phyloP scores from a whole-genome alignment of 1,140 invertebrate genomes.

The Temnothorax curvispinosus region DNA sequence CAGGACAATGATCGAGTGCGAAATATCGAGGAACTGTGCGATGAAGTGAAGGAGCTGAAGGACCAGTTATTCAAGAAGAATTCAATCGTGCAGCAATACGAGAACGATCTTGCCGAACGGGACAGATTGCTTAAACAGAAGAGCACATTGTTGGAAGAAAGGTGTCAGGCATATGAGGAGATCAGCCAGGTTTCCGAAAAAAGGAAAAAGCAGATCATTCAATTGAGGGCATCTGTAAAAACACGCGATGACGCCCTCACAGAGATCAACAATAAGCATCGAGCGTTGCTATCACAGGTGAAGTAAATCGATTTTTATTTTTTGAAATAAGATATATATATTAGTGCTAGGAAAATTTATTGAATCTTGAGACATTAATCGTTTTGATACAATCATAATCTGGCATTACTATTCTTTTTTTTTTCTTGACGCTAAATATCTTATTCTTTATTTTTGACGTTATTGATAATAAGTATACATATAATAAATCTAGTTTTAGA shows the following conservation, averaged over 20 bases:
- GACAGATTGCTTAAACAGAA: conserved; percentile 82
- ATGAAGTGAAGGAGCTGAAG: conserved; percentile 82
- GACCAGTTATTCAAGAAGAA: conserved; percentile 82
- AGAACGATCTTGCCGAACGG: conserved; percentile 79
- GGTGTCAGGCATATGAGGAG: conserved; percentile 78
- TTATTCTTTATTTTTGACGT: too few species aligned
- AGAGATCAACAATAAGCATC: conserved; percentile 83
- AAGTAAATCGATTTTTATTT: conserved; percentile 31
- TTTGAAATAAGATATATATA: background rate
- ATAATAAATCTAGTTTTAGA: background rate
- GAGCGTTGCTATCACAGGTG: conserved; percentile 81
- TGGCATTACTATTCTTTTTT: background rate
- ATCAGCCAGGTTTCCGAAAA: conserved; percentile 78
- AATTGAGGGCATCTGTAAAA: conserved; percentile 81
- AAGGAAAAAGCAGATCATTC: conserved; percentile 83
- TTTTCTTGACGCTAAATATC: background rate
- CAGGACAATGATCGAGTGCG: conserved; percentile 71
- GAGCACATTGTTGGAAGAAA: conserved; percentile 78
- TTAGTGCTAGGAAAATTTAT: background rate
- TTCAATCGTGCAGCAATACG: conserved; percentile 76
- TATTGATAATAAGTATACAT: too few species aligned
- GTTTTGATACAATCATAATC: background rate
- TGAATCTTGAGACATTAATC: background rate
- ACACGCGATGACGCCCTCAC: conserved; percentile 81
- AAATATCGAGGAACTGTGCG: conserved; percentile 75